Base-by-base conservation (phyloP, 2,888 invertebrate genomes). In the Amphipyra tragopoginis region DNA sequence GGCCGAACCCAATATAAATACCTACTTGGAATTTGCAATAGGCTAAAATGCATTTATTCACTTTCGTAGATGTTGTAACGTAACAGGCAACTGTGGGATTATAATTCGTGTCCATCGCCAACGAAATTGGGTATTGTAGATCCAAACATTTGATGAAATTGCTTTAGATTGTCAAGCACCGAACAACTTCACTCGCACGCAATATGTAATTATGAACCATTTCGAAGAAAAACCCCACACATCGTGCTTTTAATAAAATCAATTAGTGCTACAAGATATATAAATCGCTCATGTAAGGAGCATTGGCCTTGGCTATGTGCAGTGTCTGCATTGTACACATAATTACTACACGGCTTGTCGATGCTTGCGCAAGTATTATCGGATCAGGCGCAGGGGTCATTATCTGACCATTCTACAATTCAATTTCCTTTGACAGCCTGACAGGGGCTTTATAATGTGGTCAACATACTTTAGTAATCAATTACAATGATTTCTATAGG, bases 361-460 rank as follows among this genome's bases (percentile, higher is more conserved):
- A 62, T 63, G 65, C 73, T 84, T 81, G 78, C 80, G 74, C 78
- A 81, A 83, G 78, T 61, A 69, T 77, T 74, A 84, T 77, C 77
- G 53, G 68, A 80, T 80, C 72, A 75, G 57, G 70, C 70, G 71
- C 72, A 75, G 58, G 70, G 68, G 72, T 74, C 78, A 83, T 82
- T 82, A 85, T 75, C 77, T 57, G 45, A 40, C 65, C 71, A 77
- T 73, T 80, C 80, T 72, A 83, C 79, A 80, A 85, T 85, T 82
- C 76, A 84, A 85, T 85, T 82, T 29, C 59, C 38, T 54, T 61
- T 54, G 52, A 65, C 57, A 52, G 51, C 51, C 58, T 54, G 52
- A 65, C 57, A 52, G 50, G 62, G 65, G 54, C 58, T 58, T 57
- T 74, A 65, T 69, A 52, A 71, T 73, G 56, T 67, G 49, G 52